Conservation (phyloP, 2,113 vertebrate species). For the Nannospalax galili region DNA sequence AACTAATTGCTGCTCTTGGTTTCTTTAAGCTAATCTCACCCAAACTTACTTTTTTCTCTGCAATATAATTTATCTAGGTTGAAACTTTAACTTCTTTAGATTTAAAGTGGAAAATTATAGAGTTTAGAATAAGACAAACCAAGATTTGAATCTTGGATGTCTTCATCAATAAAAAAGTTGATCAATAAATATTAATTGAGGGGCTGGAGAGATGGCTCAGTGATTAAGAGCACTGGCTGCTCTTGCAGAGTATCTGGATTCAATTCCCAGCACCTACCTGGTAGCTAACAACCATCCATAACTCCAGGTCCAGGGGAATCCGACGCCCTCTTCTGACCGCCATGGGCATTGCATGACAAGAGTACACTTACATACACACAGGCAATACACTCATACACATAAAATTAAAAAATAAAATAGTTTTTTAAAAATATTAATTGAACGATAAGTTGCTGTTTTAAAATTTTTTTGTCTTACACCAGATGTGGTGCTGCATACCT, state of each 20-base stretch:
- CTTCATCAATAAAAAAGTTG: neutral
- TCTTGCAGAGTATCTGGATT: too few relatives aligned
- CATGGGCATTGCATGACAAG: too few relatives aligned
- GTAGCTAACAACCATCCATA: too few relatives aligned
- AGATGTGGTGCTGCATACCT: neutral
- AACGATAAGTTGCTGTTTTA: neutral
- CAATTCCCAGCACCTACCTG: too few relatives aligned
- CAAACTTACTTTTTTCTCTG: neutral
- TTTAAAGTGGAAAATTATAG: neutral
- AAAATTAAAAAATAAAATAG: neutral
- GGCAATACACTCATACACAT: too few relatives aligned
- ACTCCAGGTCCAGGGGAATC: too few relatives aligned
- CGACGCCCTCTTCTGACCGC: too few relatives aligned
- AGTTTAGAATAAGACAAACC: neutral
- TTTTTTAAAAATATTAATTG: conserved; percentile 27
- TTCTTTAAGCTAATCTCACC: neutral
- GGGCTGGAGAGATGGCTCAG: too few relatives aligned
- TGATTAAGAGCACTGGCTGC: too few relatives aligned
- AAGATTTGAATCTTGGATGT: neutral
- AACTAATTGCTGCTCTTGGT: neutral
- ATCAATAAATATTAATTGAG: conserved; percentile 25
- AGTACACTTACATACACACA: too few relatives aligned
- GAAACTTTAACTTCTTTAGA: neutral
- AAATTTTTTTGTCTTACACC: neutral
- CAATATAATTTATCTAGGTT: neutral